Conservation (phyloP, 2,888 invertebrate species). For the Aproaerema taeniolella region DNA sequence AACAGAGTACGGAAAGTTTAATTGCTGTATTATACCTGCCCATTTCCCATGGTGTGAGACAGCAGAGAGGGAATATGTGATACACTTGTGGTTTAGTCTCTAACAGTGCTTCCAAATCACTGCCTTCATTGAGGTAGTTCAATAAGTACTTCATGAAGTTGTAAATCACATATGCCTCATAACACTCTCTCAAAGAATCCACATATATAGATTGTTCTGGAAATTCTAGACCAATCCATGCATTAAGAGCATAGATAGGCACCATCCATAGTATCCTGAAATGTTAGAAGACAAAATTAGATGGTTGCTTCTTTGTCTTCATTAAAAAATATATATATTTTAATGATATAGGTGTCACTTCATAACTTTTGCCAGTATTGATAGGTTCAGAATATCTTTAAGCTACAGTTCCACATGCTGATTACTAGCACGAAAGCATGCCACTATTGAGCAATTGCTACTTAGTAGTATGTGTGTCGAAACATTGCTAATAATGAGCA, state of each 20-base stretch:
- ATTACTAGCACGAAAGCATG: no score
- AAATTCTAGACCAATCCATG: constrained; percentile 93
- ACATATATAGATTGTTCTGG: constrained; percentile 94
- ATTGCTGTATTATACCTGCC: constrained; percentile 87
- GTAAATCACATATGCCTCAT: constrained; percentile 98
- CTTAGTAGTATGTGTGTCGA: no score
- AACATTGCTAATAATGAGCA: no score
- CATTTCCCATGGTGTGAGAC: constrained; percentile 95
- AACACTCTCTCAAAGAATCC: constrained; percentile 95
- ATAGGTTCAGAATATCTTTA: no score
- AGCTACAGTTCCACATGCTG: no score
- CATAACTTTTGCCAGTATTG: no score
- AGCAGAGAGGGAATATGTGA: constrained; percentile 95
- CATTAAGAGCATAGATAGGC: constrained; percentile 96
- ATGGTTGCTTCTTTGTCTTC: no score
- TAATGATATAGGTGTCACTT: no score
- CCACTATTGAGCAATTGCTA: no score
- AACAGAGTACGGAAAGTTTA: no score
- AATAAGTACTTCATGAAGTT: constrained; percentile 97
- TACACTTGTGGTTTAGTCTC: constrained; percentile 90
- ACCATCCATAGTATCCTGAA: constrained; percentile 97
- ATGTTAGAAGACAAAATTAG: constrained; percentile 27
- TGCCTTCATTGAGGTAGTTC: constrained; percentile 91
- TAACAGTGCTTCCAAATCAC: constrained; percentile 89
- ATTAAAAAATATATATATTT: no score